These are phyloP conservation scores for Myotis lucifugus DNA, from an alignment of 2,113 vertebrate species.

Conservation along the genomic window DNA sequence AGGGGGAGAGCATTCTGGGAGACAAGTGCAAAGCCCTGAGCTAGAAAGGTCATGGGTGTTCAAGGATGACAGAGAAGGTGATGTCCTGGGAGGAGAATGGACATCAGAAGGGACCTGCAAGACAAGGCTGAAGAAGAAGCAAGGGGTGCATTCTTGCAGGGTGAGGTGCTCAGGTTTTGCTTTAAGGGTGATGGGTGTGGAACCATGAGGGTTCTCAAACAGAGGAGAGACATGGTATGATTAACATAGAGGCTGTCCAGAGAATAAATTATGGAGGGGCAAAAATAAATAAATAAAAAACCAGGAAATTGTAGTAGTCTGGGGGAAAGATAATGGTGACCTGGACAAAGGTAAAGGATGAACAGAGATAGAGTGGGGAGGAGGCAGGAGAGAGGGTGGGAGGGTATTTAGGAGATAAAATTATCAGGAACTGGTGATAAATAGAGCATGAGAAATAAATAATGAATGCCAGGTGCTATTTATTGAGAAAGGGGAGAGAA, in stretches of 20 bases:
- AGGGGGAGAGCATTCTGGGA: neutral
- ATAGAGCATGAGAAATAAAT: neutral
- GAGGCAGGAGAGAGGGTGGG: neutral
- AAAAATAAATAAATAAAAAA: neutral
- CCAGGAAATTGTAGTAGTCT: neutral
- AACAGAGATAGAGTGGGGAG: neutral
- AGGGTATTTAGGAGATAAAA: neutral
- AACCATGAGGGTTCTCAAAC: neutral
- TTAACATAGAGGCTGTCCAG: neutral
- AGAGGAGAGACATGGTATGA: neutral
- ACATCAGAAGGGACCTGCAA: neutral
- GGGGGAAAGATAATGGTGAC: neutral
- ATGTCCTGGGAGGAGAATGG: neutral
- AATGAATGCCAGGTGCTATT: neutral
- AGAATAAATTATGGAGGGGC: neutral
- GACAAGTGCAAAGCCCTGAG: neutral
- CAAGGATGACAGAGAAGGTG: neutral
- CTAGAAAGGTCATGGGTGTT: too few species aligned
- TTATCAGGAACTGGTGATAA: neutral
- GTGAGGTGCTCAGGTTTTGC: neutral
- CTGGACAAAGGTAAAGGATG: neutral
- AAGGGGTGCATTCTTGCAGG: neutral
- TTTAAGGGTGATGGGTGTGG: neutral
- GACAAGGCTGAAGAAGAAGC: neutral
- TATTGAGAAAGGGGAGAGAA: neutral